Evolutionary conservation across 1,140 invertebrate species (phyloP).

Genomic region (Hyles euphorbiae): DNA sequence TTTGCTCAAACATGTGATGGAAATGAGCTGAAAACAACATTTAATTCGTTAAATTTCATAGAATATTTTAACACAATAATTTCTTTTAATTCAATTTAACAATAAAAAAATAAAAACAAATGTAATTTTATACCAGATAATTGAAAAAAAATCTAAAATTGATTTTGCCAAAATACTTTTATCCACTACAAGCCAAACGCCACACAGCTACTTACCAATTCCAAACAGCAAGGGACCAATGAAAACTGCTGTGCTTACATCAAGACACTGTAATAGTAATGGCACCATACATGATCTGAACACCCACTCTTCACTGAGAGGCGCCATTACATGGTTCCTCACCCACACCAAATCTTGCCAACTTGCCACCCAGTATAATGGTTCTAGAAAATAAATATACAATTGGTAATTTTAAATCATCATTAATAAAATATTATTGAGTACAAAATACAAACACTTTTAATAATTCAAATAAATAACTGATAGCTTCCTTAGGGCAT

Average conservation of each 20-base stretch:
- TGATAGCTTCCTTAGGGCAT: too few species aligned
- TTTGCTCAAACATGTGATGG: constrained; percentile 91
- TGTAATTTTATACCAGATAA: constrained; percentile 1
- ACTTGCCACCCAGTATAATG: constrained; percentile 84
- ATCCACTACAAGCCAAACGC: too few species aligned
- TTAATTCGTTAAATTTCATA: too few species aligned
- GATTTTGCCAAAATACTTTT: too few species aligned
- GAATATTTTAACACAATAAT: not conserved
- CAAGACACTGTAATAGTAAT: constrained; percentile 88
- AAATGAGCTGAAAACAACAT: constrained; percentile 84
- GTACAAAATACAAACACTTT: too few species aligned
- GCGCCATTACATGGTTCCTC: constrained; percentile 92
- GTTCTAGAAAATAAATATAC: constrained; percentile 75
- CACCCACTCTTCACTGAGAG: constrained; percentile 95
- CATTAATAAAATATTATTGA: too few species aligned
- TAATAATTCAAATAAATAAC: too few species aligned
- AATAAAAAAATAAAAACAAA: constrained; percentile 4
- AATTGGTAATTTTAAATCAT: not conserved
- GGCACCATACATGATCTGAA: constrained; percentile 97
- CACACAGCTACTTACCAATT: constrained; percentile 77
- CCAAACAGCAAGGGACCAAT: constrained; percentile 95
- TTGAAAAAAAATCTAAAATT: too few species aligned
- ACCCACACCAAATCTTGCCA: constrained; percentile 88
- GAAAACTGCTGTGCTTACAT: constrained; percentile 85
- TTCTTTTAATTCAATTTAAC: constrained; percentile 4